A percentile compares a stretch with the other conserved stretches of the same genome.
Evolutionary conservation across 2,113 vertebrate species (phyloP).

Genomic region (Sylvilagus bachmani): DNA sequence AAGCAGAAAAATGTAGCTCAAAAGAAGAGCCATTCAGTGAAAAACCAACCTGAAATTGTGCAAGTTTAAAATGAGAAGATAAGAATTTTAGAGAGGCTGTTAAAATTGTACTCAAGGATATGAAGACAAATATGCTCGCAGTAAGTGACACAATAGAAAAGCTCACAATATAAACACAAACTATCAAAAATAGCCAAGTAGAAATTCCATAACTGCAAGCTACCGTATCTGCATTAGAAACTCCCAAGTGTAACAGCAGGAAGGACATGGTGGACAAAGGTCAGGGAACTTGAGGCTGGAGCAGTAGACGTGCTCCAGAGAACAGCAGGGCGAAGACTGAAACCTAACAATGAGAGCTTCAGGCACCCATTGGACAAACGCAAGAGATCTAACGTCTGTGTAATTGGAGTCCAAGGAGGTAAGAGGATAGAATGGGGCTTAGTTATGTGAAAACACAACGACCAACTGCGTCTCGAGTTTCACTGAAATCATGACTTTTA

Average conservation of each 20-base stretch:
- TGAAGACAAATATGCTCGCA: neutral
- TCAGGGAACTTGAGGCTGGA: neutral
- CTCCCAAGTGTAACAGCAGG: neutral
- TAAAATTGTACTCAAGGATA: neutral
- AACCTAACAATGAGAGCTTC: neutral
- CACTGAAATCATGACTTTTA: neutral
- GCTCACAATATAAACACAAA: neutral
- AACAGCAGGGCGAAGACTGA: neutral
- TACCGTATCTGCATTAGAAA: neutral
- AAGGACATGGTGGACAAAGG: neutral
- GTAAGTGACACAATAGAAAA: neutral
- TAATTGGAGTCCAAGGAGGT: neutral
- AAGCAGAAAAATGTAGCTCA: neutral
- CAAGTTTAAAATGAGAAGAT: neutral
- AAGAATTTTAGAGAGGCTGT: neutral
- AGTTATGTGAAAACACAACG: neutral
- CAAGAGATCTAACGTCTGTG: neutral
- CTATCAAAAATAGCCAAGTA: neutral
- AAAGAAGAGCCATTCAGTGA: neutral
- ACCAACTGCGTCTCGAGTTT: neutral
- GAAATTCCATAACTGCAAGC: neutral
- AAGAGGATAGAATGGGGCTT: neutral
- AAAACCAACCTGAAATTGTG: neutral
- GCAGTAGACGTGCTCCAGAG: neutral
- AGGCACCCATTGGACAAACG: neutral